Evolutionary conservation across 2,888 invertebrate genomes (phyloP), one percentile per base, ranked within the genome.

Genomic region (Cataglyphis altisquamis): DNA sequence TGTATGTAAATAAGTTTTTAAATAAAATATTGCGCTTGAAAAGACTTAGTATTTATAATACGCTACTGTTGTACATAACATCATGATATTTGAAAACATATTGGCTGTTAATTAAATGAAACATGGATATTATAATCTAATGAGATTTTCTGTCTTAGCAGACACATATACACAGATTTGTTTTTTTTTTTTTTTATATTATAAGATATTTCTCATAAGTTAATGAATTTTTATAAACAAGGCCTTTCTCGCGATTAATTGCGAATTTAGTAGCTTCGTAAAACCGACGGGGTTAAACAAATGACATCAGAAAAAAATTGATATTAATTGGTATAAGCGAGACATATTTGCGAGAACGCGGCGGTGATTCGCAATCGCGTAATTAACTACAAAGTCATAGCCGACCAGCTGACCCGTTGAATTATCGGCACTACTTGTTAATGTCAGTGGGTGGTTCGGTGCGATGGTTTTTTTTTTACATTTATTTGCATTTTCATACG

Each of bases 321-420:
- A 18, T 60, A 60, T 72, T 80, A 80, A 80, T 80, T 80, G 78
- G 72, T 32, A 72, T 80, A 60, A 72, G 36, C 70, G 45, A 80
- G 60, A 72, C 62, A 80, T n/a, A 45, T 78, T 78, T 78, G 70
- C 70, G 70, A 78, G 78, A 32, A 78, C 78, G 68, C 63, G 64
- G 36, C 82, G 81, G 57, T 45, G 62, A 74, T 77, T 64, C 55
- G 82, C 77, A 66, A 82, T 82, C 77, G 77, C 82, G 82, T 75
- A 82, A 82, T 82, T 82, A 82, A 75, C 82, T 82, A 75, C 66
- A 80, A 72, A 80, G 78, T 80, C 78, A 80, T 80, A 80, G 29
- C 57, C 57, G 57, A 18, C 45, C 18, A 70, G 72, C 60, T 80
- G 78, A 80, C 82, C 74, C 68, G 67, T 78, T 82, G 66, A 75